These are phyloP conservation scores for Tipula confusa DNA, from an alignment of 2,888 invertebrate species.

Conservation along the genomic window DNA sequence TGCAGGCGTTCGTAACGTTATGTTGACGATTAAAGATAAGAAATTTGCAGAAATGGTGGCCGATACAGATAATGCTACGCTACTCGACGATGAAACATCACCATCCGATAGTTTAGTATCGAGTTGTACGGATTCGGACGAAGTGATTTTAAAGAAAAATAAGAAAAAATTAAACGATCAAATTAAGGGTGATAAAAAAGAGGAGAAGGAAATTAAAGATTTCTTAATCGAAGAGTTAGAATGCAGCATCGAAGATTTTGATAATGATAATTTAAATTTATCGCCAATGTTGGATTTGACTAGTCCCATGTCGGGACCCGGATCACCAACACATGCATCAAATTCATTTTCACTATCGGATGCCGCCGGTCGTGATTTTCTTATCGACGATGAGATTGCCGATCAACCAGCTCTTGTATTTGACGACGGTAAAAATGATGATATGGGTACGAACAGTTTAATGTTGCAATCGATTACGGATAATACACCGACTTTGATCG, in stretches of 20 bases:
- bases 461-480: conserved; percentile 27
- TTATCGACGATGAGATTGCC: conserved; percentile 84
- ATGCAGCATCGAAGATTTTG: conserved; percentile 40
- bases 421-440: conserved; percentile 33
- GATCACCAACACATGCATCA: conserved; percentile 74
- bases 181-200: conserved; percentile 36
- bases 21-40: conserved; percentile 41
- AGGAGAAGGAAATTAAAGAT: conserved; percentile 44
- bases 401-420: conserved; percentile 83
- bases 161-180: conserved; percentile 40
- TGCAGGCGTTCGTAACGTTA: not conserved
- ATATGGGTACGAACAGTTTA: not conserved
- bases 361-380: conserved; percentile 63
- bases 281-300: conserved; percentile 48
- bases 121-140: conserved; percentile 46
- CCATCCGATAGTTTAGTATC: conserved; percentile 73
- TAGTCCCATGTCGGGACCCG: conserved; percentile 59
- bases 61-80: conserved; percentile 62
- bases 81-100: conserved; percentile 78
- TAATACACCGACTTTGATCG: conserved; percentile 28
- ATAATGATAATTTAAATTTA: conserved; percentile 51
- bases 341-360: conserved; percentile 78
- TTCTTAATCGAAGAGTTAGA: conserved; percentile 43
- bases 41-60: conserved; percentile 72
- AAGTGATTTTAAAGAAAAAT: conserved; percentile 40